These are phyloP conservation scores for Apotomis capreana DNA, from an alignment of 2,888 invertebrate genomes.

Conservation along the genomic window DNA sequence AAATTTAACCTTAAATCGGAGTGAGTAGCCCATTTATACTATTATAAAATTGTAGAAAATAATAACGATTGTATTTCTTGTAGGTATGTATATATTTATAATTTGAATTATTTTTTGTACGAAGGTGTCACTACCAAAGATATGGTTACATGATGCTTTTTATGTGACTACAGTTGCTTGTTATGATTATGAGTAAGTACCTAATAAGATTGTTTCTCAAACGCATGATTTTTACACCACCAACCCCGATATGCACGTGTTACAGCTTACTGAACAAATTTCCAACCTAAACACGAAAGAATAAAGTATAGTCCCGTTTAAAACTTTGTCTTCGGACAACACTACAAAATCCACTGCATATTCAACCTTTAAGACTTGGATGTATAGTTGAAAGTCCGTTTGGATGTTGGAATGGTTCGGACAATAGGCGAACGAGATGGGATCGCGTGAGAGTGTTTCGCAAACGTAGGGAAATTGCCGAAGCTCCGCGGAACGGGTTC, in stretches of 20 bases:
- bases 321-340: slow-evolving; percentile 8
- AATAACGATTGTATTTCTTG: no score
- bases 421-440: slow-evolving; percentile 46
- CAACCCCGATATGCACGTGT: slow-evolving; percentile 25
- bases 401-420: slow-evolving; percentile 8
- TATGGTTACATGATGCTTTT: no score
- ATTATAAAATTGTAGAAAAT: no score
- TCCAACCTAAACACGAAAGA: not conserved
- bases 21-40: no score
- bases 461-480: slow-evolving; percentile 54
- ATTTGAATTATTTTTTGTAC: no score
- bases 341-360: not conserved
- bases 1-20: no score
- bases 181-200: not conserved
- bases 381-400: slow-evolving; percentile 7
- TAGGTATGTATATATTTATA: no score
- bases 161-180: no score
- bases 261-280: not conserved
- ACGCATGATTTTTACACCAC: slow-evolving; percentile 30
- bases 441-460: slow-evolving; percentile 57
- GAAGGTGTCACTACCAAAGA: no score
- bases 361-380: slow-evolving; percentile 9
- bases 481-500: slow-evolving; percentile 47
- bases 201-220: slow-evolving; percentile 15
- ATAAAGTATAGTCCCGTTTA: slow-evolving; percentile 13